Evolutionary conservation across 92 coral and sea anemone species (phyloP), one percentile per base, ranked within the genome.

Genomic region (Siderastrea siderea): DNA sequence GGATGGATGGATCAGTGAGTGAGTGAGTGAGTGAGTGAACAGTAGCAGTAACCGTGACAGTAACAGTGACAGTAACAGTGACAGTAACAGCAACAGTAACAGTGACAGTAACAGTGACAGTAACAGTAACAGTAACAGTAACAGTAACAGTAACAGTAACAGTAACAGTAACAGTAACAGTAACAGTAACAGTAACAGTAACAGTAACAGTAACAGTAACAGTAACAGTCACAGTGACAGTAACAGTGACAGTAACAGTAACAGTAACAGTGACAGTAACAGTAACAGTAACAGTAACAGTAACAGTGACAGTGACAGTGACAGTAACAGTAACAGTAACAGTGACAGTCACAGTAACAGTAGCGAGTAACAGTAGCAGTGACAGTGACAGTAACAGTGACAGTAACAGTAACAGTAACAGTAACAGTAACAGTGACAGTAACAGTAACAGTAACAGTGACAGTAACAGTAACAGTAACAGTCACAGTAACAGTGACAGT

Each of bases 321-420:
- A 52, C 17, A 74, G 78, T 47, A 74, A 59, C 0, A 74, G 43
- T 15, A 74, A 52, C 8, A 47, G 54, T 45, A 47, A 7, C 4
- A 74, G 54, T 45, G 44, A 52, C 14, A 44, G 43, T 74, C 3
- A 52, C 5, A 74, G 78, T 73, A 73, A 7, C 55, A 73, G 78
- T 73, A 73, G 52, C 11, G 5, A 53, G 78, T 73, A 73, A 7
- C 6, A 73, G 55, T 7, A 73, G 52, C 6, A 73, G 78, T 73
- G 43, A 7, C 6, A 73, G 78, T 52, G 7, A 7, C 6, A 73
- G 55, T 44, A 73, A 51, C 43, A 73, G 52, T 10, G 43, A 2
- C 48, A 73, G 52, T 6, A 73, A 51, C 26, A 73, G 52, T 14
- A 73, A 51, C 26, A 73, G 58, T 14, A 44, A 51, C 26, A 74